Base-by-base conservation (phyloP, 2,888 invertebrate species). In the Germaria angustata region DNA sequence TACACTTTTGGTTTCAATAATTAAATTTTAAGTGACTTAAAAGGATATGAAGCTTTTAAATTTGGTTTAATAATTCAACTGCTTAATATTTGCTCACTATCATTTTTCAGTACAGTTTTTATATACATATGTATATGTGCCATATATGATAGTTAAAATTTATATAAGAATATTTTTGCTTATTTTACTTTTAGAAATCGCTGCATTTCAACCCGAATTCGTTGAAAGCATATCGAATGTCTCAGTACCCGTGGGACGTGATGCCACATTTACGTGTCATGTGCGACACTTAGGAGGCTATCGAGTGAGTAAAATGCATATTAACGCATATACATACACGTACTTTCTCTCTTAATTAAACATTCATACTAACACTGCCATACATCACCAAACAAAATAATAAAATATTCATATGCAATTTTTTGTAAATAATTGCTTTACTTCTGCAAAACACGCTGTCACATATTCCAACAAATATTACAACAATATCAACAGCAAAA, bases 261-360 rank as follows among this genome's bases (percentile, higher is more conserved):
- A 97, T 91, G 97, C 97, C 80, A 95, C 95, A 81, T 96, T 97
- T 90, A 95, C 95, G 89, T 97, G 97, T 91, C 93, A 95, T 89
- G 96, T 97, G 73, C 94, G 95, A 88, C 95, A 96, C 91, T 93
- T 97, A 86, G 97, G 97, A 72, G 96, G 96, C 87, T 97, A 97
- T 92, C 94, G 96, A 92, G 97, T 97, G 93, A 94, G 94, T 93
- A 46, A 73, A 69, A 36, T 57, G 11, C 22, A 53, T 9, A 22
- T 61, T 4, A 17, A 34, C 51, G n/a, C 32, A 41, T 2, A 17
- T 7, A 34, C 39, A 66, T 46, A 24, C 57, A 53, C 49, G 66
- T 17, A 39, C 46, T 61, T 24, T 55, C 15, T 9, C 55, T 51
- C 13, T 6, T 9, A 55, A 11, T 22, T n/a, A 65, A 49, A 61